These are phyloP conservation scores for Megatriorchis doriae DNA, from an alignment of 2,113 vertebrate genomes.

Conservation along the genomic window DNA sequence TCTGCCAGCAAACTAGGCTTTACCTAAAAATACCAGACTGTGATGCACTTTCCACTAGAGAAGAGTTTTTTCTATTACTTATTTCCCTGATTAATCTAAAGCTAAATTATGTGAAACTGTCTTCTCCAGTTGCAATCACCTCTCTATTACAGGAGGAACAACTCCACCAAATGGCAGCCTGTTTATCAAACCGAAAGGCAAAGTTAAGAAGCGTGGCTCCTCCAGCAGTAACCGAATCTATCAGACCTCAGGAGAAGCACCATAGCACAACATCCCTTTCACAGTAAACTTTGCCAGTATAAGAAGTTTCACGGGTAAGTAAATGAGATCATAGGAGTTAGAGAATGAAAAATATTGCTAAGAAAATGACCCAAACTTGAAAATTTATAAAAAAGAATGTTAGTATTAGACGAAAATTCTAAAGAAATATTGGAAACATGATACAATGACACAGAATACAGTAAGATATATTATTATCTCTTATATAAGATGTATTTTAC, in stretches of 20 bases:
- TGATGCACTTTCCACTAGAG: not conserved
- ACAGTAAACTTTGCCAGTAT: not conserved
- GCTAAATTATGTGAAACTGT: not conserved
- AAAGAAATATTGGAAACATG: not conserved
- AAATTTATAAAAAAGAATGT: not conserved
- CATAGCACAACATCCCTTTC: not conserved
- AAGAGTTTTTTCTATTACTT: not conserved
- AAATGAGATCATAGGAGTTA: not conserved
- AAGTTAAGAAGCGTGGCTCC: not conserved
- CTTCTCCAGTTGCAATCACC: not conserved
- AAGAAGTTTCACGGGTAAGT: not conserved
- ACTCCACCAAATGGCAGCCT: not conserved
- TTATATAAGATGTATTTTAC: not conserved
- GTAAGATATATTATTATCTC: not conserved
- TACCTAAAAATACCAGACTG: not conserved
- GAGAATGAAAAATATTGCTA: not conserved
- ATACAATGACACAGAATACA: not conserved
- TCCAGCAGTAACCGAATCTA: not conserved
- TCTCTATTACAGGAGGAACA: not conserved
- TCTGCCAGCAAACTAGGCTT: not conserved
- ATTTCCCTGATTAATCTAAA: not conserved
- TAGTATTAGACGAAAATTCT: not conserved
- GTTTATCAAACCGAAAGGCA: not conserved
- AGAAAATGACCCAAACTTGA: not conserved
- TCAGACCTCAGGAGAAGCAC: not conserved